Evolutionary conservation across 2,797 vertebrate species (phyloP).

Genomic region (Microctenopoma steveboyesi): DNA sequence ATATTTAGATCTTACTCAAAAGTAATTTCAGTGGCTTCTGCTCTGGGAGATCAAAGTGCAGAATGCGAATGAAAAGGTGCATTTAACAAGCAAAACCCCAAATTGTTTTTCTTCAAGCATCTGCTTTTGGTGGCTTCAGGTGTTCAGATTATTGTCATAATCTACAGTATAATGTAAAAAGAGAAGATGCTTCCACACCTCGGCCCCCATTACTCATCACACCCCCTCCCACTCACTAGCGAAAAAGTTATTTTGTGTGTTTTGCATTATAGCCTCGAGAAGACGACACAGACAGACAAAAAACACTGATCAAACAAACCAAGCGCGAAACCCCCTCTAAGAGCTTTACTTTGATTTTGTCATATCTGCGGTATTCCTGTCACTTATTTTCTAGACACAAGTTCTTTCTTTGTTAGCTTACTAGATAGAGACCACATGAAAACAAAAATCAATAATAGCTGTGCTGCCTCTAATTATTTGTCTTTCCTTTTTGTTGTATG

Average conservation of each 20-base stretch:
- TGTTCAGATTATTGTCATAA: constrained; percentile 40
- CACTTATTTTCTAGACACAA: constrained; percentile 29
- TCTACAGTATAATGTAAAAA: constrained; percentile 22
- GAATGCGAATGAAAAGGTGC: constrained; percentile 13
- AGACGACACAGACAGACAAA: constrained; percentile 12
- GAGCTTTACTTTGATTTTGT: constrained; percentile 41
- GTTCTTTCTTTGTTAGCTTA: constrained; percentile 7
- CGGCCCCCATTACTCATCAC: not conserved
- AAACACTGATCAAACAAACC: constrained; percentile 35
- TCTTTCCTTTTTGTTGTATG: constrained; percentile 1
- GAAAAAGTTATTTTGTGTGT: not conserved
- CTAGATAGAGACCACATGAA: constrained; percentile 24
- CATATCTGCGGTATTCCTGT: constrained; percentile 29
- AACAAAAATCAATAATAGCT: constrained; percentile 40
- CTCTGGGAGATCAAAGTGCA: constrained; percentile 4
- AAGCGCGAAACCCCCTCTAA: constrained; percentile 9
- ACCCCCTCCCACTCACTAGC: constrained; percentile 1
- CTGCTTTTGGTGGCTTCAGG: constrained; percentile 30
- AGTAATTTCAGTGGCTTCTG: constrained; percentile 20
- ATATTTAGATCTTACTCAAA: not conserved
- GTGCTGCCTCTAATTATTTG: constrained; percentile 14
- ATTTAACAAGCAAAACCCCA: constrained; percentile 6
- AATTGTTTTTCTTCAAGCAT: constrained; percentile 14
- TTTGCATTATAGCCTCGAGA: constrained; percentile 40
- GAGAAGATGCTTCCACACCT: constrained; percentile 15